These are phyloP conservation scores for Tachysurus vachellii DNA, from an alignment of 2,113 vertebrate species.

Conservation along the genomic window DNA sequence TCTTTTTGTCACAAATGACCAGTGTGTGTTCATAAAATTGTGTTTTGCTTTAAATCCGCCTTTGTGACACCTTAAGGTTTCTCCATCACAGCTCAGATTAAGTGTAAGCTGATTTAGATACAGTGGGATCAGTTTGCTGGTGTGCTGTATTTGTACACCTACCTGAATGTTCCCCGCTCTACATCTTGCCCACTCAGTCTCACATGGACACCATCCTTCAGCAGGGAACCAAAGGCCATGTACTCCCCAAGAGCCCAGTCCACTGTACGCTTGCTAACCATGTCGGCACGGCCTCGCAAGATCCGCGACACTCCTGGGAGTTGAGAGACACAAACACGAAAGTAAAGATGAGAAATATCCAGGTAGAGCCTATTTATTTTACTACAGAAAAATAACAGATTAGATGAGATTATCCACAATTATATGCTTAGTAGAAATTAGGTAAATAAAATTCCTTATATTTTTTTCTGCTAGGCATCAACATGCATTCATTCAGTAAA, in stretches of 20 bases:
- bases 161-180: constrained; percentile 92
- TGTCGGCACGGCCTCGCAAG: constrained; percentile 79
- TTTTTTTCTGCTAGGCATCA: neutral
- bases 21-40: neutral
- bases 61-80: neutral
- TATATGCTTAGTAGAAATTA: neutral
- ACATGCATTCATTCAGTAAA: neutral
- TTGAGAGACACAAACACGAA: neutral
- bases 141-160: constrained; percentile 38
- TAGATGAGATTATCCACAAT: neutral
- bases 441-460: neutral
- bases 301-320: constrained; percentile 83
- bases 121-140: neutral
- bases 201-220: constrained; percentile 88
- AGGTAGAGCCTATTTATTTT: neutral
- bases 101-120: neutral
- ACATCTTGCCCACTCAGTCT: constrained; percentile 90
- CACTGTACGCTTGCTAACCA: constrained; percentile 81
- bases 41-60: neutral
- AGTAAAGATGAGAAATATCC: neutral
- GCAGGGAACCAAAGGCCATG: constrained; percentile 89
- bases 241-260: constrained; percentile 93
- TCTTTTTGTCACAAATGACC: neutral
- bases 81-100: neutral
- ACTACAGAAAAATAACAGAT: neutral